A percentile compares a stretch with the other conserved stretches of the same genome.
phyloP scores from a whole-genome alignment of 1,140 invertebrate species.

The Pogonus chalceus region DNA sequence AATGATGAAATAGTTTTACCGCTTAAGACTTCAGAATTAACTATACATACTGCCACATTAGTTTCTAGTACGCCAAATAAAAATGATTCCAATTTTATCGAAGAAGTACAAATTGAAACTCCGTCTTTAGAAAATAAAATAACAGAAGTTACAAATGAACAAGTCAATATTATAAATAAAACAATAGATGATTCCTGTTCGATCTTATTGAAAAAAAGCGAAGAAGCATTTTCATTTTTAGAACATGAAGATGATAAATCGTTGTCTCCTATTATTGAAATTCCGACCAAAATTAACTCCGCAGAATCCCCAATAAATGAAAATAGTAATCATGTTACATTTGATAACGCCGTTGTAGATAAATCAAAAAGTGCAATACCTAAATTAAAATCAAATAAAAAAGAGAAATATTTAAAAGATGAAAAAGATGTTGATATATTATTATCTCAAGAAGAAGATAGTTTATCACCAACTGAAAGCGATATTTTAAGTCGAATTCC shows the following conservation, averaged over 20 bases:
- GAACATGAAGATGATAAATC: slow-evolving; percentile 25
- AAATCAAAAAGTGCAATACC: slow-evolving; percentile 21
- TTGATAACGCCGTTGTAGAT: not conserved
- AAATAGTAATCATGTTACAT: not conserved
- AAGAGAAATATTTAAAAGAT: slow-evolving; percentile 13
- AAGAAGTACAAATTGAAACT: not conserved
- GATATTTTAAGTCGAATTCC: slow-evolving; percentile 32
- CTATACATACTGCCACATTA: slow-evolving; percentile 24
- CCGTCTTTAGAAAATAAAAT: not conserved
- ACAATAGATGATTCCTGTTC: slow-evolving; percentile 22
- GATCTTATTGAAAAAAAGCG: slow-evolving; percentile 27
- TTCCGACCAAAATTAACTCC: slow-evolving; percentile 15
- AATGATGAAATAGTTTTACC: slow-evolving; percentile 32
- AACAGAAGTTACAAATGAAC: not conserved
- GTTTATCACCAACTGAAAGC: slow-evolving; percentile 20
- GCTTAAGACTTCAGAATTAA: slow-evolving; percentile 28
- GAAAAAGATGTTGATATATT: slow-evolving; percentile 18
- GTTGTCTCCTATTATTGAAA: slow-evolving; percentile 1
- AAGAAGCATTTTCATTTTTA: slow-evolving; percentile 32
- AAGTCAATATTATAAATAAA: not conserved
- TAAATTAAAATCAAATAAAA: slow-evolving; percentile 21
- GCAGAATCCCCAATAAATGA: slow-evolving; percentile 10
- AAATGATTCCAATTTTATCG: slow-evolving; percentile 14
- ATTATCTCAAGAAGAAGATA: slow-evolving; percentile 6
- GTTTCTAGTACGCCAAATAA: slow-evolving; percentile 17